Evolutionary conservation across 2,888 invertebrate genomes (phyloP).

Genomic region (Pristionchus exspectatus): DNA sequence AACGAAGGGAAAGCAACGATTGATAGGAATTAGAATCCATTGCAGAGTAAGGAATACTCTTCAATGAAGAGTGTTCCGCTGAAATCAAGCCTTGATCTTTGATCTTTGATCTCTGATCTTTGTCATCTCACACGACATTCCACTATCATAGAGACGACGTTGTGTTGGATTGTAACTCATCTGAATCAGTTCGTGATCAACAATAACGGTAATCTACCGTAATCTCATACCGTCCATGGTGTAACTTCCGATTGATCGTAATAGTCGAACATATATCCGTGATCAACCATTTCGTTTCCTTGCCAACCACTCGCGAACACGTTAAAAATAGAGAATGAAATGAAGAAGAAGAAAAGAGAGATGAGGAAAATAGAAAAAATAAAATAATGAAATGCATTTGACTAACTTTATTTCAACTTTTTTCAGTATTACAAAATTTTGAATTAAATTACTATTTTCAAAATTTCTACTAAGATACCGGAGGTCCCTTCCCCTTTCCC

Average conservation of each 20-base stretch:
- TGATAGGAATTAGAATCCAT: slow-evolving; percentile 12
- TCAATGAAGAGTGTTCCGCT: background rate
- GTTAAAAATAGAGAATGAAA: slow-evolving; percentile 1
- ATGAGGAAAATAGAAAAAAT: background rate
- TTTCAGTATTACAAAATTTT: background rate
- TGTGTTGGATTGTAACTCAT: slow-evolving; percentile 1
- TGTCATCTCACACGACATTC: background rate
- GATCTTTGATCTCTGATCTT: slow-evolving; percentile 28
- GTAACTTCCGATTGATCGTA: slow-evolving; percentile 1
- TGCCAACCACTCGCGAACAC: slow-evolving; percentile 8
- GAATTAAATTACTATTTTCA: background rate
- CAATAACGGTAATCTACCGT: background rate
- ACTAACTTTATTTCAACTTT: background rate
- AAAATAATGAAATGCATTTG: background rate
- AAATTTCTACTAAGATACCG: background rate
- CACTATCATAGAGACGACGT: background rate
- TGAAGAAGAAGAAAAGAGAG: background rate
- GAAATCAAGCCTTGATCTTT: slow-evolving; percentile 2
- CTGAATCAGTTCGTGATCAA: slow-evolving; percentile 12
- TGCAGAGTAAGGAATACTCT: slow-evolving; percentile 38
- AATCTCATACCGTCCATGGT: slow-evolving; percentile 26
- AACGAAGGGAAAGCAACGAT: slow-evolving; percentile 24
- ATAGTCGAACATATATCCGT: slow-evolving; percentile 19
- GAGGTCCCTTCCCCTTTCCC: background rate
- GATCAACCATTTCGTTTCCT: slow-evolving; percentile 20